A percentile compares a stretch with the other conserved stretches of the same genome.
These are phyloP conservation scores for Micronycteris hirsuta DNA, from an alignment of 2,113 vertebrate genomes.

Conservation along the genomic window DNA sequence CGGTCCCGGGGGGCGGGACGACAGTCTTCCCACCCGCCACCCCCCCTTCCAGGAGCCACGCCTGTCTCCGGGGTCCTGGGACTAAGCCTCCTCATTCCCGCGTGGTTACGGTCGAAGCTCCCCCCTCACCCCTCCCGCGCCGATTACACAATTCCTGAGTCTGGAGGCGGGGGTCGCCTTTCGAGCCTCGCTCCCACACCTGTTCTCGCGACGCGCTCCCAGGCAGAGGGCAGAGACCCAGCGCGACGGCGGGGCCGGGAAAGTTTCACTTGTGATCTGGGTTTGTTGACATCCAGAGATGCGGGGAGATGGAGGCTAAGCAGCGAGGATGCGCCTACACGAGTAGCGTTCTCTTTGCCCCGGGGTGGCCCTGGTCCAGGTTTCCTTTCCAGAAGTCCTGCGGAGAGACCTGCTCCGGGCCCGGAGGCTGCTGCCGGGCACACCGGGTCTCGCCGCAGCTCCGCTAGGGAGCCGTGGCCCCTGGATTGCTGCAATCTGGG, in stretches of 20 bases:
- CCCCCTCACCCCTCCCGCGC: neutral
- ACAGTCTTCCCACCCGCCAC: slow-evolving; percentile 31
- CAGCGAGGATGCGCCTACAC: slow-evolving; percentile 37
- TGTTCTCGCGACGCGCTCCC: neutral
- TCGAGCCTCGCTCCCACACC: slow-evolving; percentile 10
- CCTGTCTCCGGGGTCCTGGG: neutral
- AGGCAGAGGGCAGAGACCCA: neutral
- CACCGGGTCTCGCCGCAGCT: neutral
- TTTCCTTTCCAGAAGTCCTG: slow-evolving; percentile 48
- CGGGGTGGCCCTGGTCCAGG: slow-evolving; percentile 53
- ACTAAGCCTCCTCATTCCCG: neutral
- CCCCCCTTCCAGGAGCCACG: neutral
- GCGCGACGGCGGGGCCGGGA: neutral
- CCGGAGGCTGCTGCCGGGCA: slow-evolving; percentile 30
- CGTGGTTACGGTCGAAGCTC: neutral
- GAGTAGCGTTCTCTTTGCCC: slow-evolving; percentile 16
- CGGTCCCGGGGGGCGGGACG: slow-evolving; percentile 69
- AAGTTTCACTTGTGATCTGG: slow-evolving; percentile 69
- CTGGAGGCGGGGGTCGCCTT: neutral
- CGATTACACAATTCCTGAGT: slow-evolving; percentile 18
- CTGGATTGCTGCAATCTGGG: slow-evolving; percentile 21
- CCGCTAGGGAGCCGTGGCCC: neutral
- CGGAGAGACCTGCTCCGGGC: slow-evolving; percentile 4
- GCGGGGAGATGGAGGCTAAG: slow-evolving; percentile 31
- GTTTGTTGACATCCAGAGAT: slow-evolving; percentile 60